Base-by-base conservation (phyloP, 2,797 vertebrate species). In the Dromococcyx pavoninus region DNA sequence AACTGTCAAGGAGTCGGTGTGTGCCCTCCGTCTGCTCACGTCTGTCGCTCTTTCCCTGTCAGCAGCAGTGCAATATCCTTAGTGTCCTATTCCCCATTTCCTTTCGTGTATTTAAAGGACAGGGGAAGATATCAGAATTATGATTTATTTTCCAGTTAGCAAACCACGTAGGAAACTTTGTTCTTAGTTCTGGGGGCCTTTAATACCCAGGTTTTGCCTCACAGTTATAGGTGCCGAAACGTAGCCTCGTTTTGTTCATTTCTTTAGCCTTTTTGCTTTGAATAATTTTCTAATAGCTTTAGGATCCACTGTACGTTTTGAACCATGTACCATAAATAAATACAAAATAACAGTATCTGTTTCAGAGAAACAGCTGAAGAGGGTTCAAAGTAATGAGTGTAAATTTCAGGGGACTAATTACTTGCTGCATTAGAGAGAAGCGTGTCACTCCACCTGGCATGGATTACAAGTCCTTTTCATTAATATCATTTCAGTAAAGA, bases 351-450 rank as follows among this genome's bases (percentile, higher is more conserved):
- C 46, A 39, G 48, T 67, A 60, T 72, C 74, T 88, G 53, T 51
- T 39, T 81, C 53, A 50, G 90, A 92, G 77, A 58, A 92, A 51
- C 60, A 78, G 50, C 93, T 73, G 70, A 93, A 96, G 93, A 94
- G 61, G 30, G 15, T 69, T 84, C 85, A 88, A 86, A 92, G 91
- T 95, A 94, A 89, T 11, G 3, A 96, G 79, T 66, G 35, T 86
- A 64, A 86, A 89, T 96, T 96, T 95, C 92, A 82, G 86, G 81
- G 64, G 67, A 89, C 94, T 95, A 95, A 96, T 96, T 95, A 93
- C 86, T 60, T 84, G 70, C 80, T 92, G 66, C 80, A 62, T 90
- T 88, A 94, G 89, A 64, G 90, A 78, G 86, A 91, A 91, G 96
- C 13, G 70, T 94, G 89, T 96, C 86, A 44, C 50, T 95, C 91